Conservation (phyloP, 2,113 vertebrate genomes). For the Canis aureus region DNA sequence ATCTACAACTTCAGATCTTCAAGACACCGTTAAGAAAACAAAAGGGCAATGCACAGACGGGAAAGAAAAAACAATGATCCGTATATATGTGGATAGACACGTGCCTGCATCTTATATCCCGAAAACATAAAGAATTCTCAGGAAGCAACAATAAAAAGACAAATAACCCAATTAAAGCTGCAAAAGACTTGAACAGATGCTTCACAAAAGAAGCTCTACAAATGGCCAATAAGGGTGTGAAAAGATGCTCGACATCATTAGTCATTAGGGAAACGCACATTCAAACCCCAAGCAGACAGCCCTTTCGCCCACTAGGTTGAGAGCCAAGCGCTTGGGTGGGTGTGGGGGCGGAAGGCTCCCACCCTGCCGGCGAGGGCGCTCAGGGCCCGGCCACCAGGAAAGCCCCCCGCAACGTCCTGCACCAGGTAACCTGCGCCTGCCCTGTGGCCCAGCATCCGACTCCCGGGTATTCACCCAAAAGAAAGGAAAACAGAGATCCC, state of each 20-base stretch:
- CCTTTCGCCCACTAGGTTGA: rapidly evolving
- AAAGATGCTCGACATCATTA: rapidly evolving
- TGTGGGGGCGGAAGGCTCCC: rapidly evolving
- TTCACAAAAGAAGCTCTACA: neutral
- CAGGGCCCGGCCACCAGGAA: rapidly evolving
- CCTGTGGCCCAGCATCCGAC: rapidly evolving
- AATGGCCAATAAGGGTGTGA: rapidly evolving
- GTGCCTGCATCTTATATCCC: rapidly evolving
- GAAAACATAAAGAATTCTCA: neutral
- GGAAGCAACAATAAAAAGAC: neutral
- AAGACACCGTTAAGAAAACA: neutral
- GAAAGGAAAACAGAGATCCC: neutral
- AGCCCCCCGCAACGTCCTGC: rapidly evolving
- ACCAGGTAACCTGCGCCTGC: rapidly evolving
- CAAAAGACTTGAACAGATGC: neutral
- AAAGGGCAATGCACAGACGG: neutral
- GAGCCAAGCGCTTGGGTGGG: rapidly evolving
- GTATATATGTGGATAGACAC: rapidly evolving
- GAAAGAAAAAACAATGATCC: too few species aligned
- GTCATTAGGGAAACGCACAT: rapidly evolving
- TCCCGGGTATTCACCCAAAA: neutral
- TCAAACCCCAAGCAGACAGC: rapidly evolving
- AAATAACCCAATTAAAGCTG: neutral
- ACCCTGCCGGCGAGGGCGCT: rapidly evolving
- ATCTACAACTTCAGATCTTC: neutral